Base-by-base conservation (phyloP, 1,140 invertebrate genomes). In the Odontomachus brunneus region DNA sequence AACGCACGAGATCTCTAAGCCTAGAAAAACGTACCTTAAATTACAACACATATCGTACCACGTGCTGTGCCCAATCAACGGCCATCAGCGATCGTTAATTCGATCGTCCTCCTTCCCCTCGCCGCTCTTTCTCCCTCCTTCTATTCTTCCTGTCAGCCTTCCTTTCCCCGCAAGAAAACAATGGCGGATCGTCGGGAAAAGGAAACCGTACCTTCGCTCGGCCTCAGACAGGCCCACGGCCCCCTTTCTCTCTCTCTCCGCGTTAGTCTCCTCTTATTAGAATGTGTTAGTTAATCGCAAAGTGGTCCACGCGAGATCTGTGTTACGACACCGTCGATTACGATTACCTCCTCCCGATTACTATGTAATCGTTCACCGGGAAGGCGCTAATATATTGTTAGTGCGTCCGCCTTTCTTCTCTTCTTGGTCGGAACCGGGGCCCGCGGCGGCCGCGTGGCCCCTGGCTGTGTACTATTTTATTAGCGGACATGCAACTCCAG, bases 1-100 rank as follows among this genome's bases (percentile, higher is more conserved):
- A 86, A 85, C 73, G 80, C 76, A 82, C 83, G 74, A 88, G 72
- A 73, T 59, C 62, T 87, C 73, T 88, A 88, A 88, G 67, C 73
- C 87, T 88, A 88, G 59, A 59, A 83, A 80, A 83, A 85, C 83
- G 62, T 82, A 60, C 19, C 83, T 89, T 88, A 88, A 78, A 33
- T 84, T 84, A 89, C 84, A 66, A 88, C 84, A 88, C 86, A 88
- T 82, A 88, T 59, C 63, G 67, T 81, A 63, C 69, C 84, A 85
- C 80, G 53, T 75, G 85, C 78, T 85, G 75, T 85, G 80, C 55
- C 65, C 82, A 60, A 82, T 76, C 65, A 87, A 88, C 87, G 71
- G 49, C 38, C 51, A 11, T 62, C 60, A 67, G 17, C 65, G 72
- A 83, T 78, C 63, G 29, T 74, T 19, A 57, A 38, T 17, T 57